Conservation (phyloP, 1,140 invertebrate species). For the Camponotus vicinus region DNA sequence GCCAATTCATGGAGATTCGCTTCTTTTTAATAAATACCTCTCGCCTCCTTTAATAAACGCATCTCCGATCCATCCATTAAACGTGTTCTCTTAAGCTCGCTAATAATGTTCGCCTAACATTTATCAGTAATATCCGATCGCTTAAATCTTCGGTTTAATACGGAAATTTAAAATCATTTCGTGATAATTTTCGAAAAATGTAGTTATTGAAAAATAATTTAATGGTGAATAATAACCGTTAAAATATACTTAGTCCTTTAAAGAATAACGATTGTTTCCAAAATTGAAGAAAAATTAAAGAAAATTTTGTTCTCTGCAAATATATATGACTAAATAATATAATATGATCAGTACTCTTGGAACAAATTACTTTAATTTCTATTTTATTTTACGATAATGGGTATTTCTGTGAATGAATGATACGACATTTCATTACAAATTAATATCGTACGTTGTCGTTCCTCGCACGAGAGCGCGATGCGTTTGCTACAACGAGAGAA, state of each 20-base stretch:
- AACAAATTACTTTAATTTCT: not conserved
- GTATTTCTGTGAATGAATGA: not conserved
- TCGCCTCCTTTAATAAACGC: slow-evolving; percentile 3
- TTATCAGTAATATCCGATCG: not conserved
- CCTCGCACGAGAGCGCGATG: slow-evolving; percentile 22
- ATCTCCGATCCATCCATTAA: not conserved
- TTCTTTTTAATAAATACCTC: not conserved
- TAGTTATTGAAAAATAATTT: not conserved
- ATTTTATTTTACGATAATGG: not conserved
- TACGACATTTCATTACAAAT: slow-evolving; percentile 49
- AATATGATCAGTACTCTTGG: not conserved
- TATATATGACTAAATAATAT: not conserved
- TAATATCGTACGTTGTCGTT: not conserved
- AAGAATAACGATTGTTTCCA: not conserved
- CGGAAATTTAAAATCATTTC: not conserved
- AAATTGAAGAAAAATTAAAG: not conserved
- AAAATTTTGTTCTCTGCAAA: not conserved
- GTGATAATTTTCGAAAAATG: not conserved
- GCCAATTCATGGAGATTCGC: slow-evolving; percentile 12
- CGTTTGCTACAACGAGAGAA: slow-evolving; percentile 55
- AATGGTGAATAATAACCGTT: not conserved
- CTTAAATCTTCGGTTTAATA: not conserved
- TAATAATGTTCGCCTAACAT: not conserved
- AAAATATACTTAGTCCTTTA: not conserved
- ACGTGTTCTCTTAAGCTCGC: not conserved